Conservation (phyloP, 2,888 invertebrate genomes). For the Drosophila phalerata region DNA sequence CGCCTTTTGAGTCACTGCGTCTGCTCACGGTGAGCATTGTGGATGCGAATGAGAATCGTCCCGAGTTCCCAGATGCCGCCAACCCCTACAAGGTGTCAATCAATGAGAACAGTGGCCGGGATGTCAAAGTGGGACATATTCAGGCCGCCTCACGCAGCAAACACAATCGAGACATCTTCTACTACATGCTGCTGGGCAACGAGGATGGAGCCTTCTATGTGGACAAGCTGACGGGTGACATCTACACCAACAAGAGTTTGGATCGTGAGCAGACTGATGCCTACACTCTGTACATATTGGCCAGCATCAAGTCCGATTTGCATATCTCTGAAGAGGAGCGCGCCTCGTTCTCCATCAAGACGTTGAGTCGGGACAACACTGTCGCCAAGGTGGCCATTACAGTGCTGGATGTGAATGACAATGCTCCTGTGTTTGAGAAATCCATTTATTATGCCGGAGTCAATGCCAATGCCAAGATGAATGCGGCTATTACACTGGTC, state of each 20-base stretch:
- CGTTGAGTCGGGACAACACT: constrained; percentile 88
- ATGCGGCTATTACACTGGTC: constrained; percentile 91
- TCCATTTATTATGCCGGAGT: constrained; percentile 87
- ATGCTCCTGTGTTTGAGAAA: constrained; percentile 91
- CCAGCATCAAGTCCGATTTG: constrained; percentile 93
- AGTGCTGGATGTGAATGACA: constrained; percentile 94
- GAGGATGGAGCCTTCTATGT: constrained; percentile 91
- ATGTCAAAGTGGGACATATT: constrained; percentile 88
- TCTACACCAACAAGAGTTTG: constrained; percentile 92
- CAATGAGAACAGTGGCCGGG: constrained; percentile 89
- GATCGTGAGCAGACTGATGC: constrained; percentile 92
- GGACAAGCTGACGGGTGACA: constrained; percentile 92
- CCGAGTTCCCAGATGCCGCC: constrained; percentile 89
- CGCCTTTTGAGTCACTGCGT: constrained; percentile 92
- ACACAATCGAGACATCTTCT: constrained; percentile 93
- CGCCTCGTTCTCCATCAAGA: constrained; percentile 85
- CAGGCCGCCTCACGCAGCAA: constrained; percentile 89
- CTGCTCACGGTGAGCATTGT: constrained; percentile 91
- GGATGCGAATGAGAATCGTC: constrained; percentile 93
- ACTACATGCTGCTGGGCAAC: constrained; percentile 93
- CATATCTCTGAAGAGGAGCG: constrained; percentile 87
- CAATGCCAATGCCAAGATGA: constrained; percentile 91
- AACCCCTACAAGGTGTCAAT: constrained; percentile 90
- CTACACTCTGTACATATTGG: constrained; percentile 92
- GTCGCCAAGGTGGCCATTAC: constrained; percentile 90